Conservation (phyloP, 2,888 invertebrate species). For the Pachycephus smyrnensis region DNA sequence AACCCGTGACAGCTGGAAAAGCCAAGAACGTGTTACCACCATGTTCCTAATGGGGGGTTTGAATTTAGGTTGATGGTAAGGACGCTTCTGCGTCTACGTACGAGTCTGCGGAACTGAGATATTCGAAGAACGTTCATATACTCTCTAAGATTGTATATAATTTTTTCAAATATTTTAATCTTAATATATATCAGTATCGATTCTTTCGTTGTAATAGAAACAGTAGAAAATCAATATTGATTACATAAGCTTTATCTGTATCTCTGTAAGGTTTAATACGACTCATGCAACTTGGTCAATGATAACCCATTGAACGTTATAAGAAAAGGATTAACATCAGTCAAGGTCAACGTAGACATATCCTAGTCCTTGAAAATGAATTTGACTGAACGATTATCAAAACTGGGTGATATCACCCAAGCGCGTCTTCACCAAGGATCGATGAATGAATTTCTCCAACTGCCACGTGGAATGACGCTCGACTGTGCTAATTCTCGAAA, state of each 20-base stretch:
- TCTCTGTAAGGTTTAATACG: no score
- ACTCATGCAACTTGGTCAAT: no score
- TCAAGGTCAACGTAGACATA: neutral
- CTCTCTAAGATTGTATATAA: neutral
- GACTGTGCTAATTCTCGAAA: constrained; percentile 6
- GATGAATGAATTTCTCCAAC: neutral
- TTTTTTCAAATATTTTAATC: neutral
- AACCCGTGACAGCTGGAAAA: neutral
- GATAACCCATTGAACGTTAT: neutral
- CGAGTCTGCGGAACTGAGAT: neutral
- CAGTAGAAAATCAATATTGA: neutral
- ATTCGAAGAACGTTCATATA: neutral
- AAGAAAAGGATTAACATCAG: neutral
- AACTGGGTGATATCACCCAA: neutral
- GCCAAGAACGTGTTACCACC: neutral
- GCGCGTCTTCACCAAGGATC: neutral
- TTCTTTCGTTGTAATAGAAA: neutral
- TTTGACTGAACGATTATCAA: neutral
- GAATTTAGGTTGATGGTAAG: neutral
- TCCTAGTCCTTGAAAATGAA: neutral
- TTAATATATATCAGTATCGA: neutral
- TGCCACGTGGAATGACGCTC: neutral
- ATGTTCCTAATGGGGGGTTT: neutral
- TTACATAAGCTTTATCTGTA: neutral
- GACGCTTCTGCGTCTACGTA: neutral